Conservation (phyloP, 2,888 invertebrate species). For the Macrophya annulata region DNA sequence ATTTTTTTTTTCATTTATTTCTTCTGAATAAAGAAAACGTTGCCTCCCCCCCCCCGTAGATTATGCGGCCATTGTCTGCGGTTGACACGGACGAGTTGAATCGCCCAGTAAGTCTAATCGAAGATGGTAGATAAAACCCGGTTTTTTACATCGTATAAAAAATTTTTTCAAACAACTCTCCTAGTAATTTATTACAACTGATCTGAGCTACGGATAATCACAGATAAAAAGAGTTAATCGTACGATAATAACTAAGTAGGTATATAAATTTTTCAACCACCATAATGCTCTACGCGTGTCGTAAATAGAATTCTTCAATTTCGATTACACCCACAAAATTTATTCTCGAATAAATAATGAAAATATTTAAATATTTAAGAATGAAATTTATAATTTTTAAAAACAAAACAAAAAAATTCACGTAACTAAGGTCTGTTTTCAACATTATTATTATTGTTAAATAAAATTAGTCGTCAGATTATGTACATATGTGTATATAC, state of each 20-base stretch:
- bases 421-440: no score
- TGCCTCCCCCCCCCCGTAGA: not conserved
- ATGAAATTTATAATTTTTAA: no score
- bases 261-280: no score
- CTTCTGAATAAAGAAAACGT: not conserved
- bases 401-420: no score
- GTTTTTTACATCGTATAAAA: not conserved
- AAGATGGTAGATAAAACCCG: constrained; percentile 7
- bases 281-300: no score
- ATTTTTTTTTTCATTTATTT: not conserved
- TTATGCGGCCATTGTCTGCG: constrained; percentile 35
- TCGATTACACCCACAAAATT: no score
- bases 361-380: no score
- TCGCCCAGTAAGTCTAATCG: constrained; percentile 22
- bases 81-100: not conserved
- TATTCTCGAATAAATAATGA: no score
- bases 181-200: not conserved
- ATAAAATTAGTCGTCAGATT: not conserved
- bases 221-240: not conserved
- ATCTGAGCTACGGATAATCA: not conserved
- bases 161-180: not conserved
- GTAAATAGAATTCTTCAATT: no score
- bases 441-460: not conserved
- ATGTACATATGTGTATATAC: not conserved
- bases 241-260: no score